Evolutionary conservation across 2,797 vertebrate species (phyloP), one percentile per base, ranked within the genome.

Genomic region (Salmo trutta): DNA sequence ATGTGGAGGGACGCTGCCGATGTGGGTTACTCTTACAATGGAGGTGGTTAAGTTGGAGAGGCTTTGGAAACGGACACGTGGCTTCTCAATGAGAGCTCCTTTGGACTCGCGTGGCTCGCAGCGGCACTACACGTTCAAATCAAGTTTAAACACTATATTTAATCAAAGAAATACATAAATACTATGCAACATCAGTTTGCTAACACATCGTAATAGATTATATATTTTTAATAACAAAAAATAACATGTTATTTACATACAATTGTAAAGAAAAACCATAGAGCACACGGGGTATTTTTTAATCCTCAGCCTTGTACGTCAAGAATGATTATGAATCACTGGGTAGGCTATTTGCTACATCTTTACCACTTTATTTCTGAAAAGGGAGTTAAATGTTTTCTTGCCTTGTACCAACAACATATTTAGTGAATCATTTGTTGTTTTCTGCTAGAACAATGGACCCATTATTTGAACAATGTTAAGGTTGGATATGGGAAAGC

Each of bases 41-140:
- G 98, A 97, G 96, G 97, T 99, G 98, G 97, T 99, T 99, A 99
- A 99, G 97, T 99, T 99, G 97, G 97, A 99, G 97, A 97, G 97
- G 96, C 97, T 99, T 99, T 99, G 98, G 98, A 98, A 96, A 96
- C 95, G 96, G 97, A 98, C 98, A 99, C 98, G 98, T 99, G 98
- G 98, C 97, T 98, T 96, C 96, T 98, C 96, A 98, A 97, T 96
- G 97, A 96, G 95, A 95, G 95, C 96, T 93, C 94, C 96, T 94
- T 92, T 83, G 91, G 95, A 96, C 96, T 98, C 97, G 98, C 97
- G 97, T 97, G 97, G 97, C 95, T 94, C 94, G 95, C 95, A 94
- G 93, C 93, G 95, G 95, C 95, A 94, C 93, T 93, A 92, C 94
- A 95, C 96, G 95, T 96, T 96, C 94, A 95, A 93, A 77, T 93